Percentiles rank a stretch among this genome's conserved stretches.
Conservation (phyloP, 2,888 invertebrate species). For the Yponomeuta plumbellus region DNA sequence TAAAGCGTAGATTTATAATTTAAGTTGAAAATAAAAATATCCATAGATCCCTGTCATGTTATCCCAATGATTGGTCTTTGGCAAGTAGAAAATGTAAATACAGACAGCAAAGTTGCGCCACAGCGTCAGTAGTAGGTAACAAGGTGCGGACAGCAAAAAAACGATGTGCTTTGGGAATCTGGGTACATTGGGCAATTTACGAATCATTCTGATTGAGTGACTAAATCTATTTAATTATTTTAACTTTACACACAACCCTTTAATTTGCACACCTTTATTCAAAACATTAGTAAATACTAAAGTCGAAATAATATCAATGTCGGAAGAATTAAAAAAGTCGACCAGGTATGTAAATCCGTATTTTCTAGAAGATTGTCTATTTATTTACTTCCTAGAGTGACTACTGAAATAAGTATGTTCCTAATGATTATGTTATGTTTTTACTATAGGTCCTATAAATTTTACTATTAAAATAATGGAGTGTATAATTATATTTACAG, state of each 20-base stretch:
- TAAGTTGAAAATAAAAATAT: conserved; percentile 51
- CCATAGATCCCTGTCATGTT: conserved; percentile 67
- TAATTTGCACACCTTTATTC: conserved; percentile 73
- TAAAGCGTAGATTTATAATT: conserved; percentile 10
- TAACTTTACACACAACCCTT: conserved; percentile 77
- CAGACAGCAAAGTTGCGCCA: conserved; percentile 45
- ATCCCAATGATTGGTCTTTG: conserved; percentile 71
- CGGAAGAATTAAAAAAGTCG: background rate
- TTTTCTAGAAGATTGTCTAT: conserved; percentile 29
- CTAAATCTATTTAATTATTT: conserved; percentile 71
- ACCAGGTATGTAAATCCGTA: background rate
- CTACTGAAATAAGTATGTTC: conserved; percentile 49
- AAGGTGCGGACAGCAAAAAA: conserved; percentile 29
- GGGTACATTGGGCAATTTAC: conserved; percentile 24
- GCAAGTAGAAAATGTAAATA: conserved; percentile 55
- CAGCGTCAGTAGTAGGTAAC: conserved; percentile 35
- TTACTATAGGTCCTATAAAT: conserved; percentile 68
- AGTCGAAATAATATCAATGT: conserved; percentile 16
- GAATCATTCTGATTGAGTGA: conserved; percentile 52
- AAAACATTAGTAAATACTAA: conserved; percentile 43
- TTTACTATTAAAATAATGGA: conserved; percentile 61
- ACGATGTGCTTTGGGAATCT: conserved; percentile 37
- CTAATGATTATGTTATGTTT: conserved; percentile 72
- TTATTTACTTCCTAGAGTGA: conserved; percentile 40
- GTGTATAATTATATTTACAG: conserved; percentile 44